Evolutionary conservation across 2,888 invertebrate genomes (phyloP).

Genomic region (Calameuta idolon): DNA sequence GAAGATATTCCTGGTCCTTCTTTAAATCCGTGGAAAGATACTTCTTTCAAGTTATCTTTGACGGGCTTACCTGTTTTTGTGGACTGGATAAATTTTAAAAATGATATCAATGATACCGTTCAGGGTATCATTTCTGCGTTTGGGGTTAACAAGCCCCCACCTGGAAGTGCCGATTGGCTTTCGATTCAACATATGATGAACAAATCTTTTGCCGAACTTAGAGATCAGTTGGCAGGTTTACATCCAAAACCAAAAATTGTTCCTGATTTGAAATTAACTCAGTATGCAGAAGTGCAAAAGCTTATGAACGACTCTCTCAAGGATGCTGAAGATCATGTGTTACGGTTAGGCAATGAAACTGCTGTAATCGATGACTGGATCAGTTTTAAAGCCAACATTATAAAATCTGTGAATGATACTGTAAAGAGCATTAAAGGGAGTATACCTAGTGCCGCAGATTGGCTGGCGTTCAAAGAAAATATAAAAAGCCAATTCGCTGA

Average conservation of each 20-base stretch:
- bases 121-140: slow-evolving; percentile 36
- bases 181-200: slow-evolving; percentile 41
- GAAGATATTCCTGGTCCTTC: slow-evolving; percentile 71
- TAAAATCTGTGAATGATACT: slow-evolving; percentile 32
- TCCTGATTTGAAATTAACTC: background rate
- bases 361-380: slow-evolving; percentile 37
- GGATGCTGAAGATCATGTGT: slow-evolving; percentile 10
- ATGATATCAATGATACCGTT: slow-evolving; percentile 43
- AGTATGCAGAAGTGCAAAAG: background rate
- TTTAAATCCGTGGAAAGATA: slow-evolving; percentile 72
- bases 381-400: slow-evolving; percentile 34
- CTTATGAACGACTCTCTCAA: slow-evolving; percentile 16
- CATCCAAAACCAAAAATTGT: slow-evolving; percentile 19
- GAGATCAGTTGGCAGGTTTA: slow-evolving; percentile 33
- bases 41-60: slow-evolving; percentile 15
- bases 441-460: slow-evolving; percentile 25
- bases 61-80: background rate
- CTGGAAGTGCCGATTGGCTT: slow-evolving; percentile 35
- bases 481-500: slow-evolving; percentile 23
- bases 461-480: slow-evolving; percentile 33
- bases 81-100: slow-evolving; percentile 40
- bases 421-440: slow-evolving; percentile 30
- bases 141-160: slow-evolving; percentile 24
- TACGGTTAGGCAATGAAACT: slow-evolving; percentile 6
- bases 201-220: slow-evolving; percentile 40